These are phyloP conservation scores for Gadopsis marmoratus DNA, from an alignment of 2,797 vertebrate species.

Conservation along the genomic window DNA sequence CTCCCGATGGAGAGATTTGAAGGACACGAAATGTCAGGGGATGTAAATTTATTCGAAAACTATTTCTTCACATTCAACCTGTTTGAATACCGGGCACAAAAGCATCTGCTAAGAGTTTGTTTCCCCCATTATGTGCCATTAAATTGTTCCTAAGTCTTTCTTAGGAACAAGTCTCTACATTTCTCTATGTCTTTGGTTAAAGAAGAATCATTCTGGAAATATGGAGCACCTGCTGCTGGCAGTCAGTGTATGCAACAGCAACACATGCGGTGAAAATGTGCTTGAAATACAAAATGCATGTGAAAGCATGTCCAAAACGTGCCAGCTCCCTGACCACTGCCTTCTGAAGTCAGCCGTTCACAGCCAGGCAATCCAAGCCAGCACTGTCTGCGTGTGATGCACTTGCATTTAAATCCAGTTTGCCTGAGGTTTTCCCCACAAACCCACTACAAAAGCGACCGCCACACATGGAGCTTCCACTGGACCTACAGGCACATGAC, in stretches of 20 bases:
- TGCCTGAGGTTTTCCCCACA: constrained; percentile 52
- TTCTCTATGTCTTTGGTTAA: too few relatives aligned
- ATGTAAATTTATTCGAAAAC: background rate
- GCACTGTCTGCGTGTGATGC: constrained; percentile 40
- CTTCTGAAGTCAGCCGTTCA: constrained; percentile 34
- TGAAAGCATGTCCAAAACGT: constrained; percentile 1
- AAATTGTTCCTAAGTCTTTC: background rate
- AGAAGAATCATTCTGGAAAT: background rate
- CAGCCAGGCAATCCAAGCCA: constrained; percentile 28
- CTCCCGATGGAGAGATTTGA: background rate
- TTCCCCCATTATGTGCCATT: background rate
- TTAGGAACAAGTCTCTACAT: too few relatives aligned
- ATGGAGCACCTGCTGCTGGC: background rate
- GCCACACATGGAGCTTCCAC: constrained; percentile 46
- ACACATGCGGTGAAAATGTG: constrained; percentile 15
- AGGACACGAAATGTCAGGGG: background rate
- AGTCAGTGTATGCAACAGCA: background rate
- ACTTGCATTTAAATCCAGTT: constrained; percentile 53
- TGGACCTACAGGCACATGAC: constrained; percentile 43
- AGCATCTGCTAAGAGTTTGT: background rate
- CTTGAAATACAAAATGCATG: constrained; percentile 27
- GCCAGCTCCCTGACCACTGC: constrained; percentile 26
- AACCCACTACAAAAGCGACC: constrained; percentile 53
- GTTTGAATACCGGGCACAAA: background rate
- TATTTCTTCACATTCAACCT: background rate